Conservation (phyloP, 2,113 vertebrate species). For the Megaceryle maxima region DNA sequence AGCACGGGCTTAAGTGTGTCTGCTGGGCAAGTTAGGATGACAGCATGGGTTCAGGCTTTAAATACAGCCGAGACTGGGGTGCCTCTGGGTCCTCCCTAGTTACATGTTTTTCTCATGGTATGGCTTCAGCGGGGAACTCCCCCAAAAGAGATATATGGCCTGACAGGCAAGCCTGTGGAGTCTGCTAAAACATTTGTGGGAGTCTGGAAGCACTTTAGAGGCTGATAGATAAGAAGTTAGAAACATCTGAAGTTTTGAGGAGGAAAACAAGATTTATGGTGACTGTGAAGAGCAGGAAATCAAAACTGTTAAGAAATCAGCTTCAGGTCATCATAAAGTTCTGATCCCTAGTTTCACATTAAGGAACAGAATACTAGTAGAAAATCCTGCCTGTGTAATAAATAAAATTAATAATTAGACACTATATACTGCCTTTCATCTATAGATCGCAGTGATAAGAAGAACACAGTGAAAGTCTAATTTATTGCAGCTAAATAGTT, state of each 20-base stretch:
- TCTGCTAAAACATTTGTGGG: slow-evolving; percentile 50
- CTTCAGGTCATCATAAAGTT: slow-evolving; percentile 60
- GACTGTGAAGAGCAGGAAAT: slow-evolving; percentile 51
- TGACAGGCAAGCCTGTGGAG: not conserved
- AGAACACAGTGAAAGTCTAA: slow-evolving; percentile 45
- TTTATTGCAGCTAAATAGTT: slow-evolving; percentile 67
- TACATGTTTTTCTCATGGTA: not conserved
- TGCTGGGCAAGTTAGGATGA: not conserved
- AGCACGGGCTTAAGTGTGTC: not conserved
- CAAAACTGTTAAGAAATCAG: slow-evolving; percentile 55
- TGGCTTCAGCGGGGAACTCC: not conserved
- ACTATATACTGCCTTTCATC: slow-evolving; percentile 56
- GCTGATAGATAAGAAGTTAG: slow-evolving; percentile 44
- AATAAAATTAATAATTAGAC: slow-evolving; percentile 60
- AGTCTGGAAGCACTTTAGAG: slow-evolving; percentile 60
- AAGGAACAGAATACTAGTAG: slow-evolving; percentile 28
- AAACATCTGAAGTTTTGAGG: slow-evolving; percentile 54
- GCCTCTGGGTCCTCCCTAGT: not conserved
- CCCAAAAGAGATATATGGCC: slow-evolving; percentile 7
- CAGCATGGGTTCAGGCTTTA: not conserved
- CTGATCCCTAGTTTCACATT: slow-evolving; percentile 56
- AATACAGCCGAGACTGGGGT: not conserved
- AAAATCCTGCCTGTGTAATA: slow-evolving; percentile 55
- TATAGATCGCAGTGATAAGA: slow-evolving; percentile 51
- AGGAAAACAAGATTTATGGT: slow-evolving; percentile 52